A percentile compares a stretch with the other conserved stretches of the same genome.
These are phyloP conservation scores for Psettodes erumei DNA, from an alignment of 2,113 vertebrate species.

Conservation along the genomic window DNA sequence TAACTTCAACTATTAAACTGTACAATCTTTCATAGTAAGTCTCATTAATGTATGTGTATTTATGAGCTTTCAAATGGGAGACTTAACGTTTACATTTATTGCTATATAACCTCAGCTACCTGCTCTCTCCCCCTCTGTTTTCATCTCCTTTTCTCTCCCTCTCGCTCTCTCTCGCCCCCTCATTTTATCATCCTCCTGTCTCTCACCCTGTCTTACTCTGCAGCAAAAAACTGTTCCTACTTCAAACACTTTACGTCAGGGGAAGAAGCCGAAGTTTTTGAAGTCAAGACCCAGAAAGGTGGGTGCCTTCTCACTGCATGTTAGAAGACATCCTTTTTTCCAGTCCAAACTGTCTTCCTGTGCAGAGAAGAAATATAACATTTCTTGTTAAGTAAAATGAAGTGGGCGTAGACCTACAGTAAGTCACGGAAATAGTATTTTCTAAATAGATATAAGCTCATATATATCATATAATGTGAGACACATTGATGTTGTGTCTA, in stretches of 20 bases:
- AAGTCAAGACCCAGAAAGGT: slow-evolving; percentile 98
- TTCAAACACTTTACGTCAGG: slow-evolving; percentile 98
- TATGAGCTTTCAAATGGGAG: neutral
- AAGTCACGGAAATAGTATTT: neutral
- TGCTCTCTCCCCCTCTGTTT: slow-evolving; percentile 25
- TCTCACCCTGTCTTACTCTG: slow-evolving; percentile 25
- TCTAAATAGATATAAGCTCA: neutral
- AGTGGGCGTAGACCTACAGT: neutral
- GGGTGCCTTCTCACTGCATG: slow-evolving; percentile 54
- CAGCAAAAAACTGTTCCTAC: slow-evolving; percentile 96
- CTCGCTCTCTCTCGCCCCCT: neutral
- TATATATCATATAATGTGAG: neutral
- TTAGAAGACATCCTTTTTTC: slow-evolving; percentile 2
- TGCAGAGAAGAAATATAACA: neutral
- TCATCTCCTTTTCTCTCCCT: slow-evolving; percentile 26
- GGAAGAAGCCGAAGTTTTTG: slow-evolving; percentile 92
- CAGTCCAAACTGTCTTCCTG: neutral
- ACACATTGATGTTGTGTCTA: neutral
- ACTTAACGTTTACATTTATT: slow-evolving; percentile 28
- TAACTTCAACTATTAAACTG: neutral
- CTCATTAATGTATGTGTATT: neutral
- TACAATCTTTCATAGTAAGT: neutral
- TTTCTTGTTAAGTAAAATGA: neutral
- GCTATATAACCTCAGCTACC: slow-evolving; percentile 33
- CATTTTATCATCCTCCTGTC: neutral